Evolutionary conservation across 2,888 invertebrate genomes (phyloP).

Genomic region (Troides helena): DNA sequence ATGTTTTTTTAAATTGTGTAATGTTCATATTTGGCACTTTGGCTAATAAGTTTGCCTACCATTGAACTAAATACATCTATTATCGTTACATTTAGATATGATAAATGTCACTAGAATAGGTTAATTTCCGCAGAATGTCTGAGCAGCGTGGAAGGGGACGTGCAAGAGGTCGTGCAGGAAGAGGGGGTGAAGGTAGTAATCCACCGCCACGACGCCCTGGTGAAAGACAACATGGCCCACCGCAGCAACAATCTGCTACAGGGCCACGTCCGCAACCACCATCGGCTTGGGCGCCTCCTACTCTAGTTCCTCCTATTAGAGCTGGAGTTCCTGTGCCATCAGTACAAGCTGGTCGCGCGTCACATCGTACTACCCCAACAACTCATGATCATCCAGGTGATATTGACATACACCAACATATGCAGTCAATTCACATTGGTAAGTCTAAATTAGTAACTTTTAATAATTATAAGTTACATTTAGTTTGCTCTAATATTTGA

Average conservation of each 20-base stretch:
- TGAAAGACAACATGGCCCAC: constrained; percentile 37
- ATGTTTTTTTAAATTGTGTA: too few species aligned
- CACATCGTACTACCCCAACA: constrained; percentile 54
- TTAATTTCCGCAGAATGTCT: constrained; percentile 46
- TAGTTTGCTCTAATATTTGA: too few species aligned
- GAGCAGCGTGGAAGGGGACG: constrained; percentile 61
- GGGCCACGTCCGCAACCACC: constrained; percentile 64
- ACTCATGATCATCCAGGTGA: constrained; percentile 68
- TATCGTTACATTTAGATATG: not conserved
- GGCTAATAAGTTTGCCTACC: too few species aligned
- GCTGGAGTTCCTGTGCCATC: constrained; percentile 57
- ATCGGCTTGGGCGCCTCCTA: constrained; percentile 64
- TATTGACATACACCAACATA: constrained; percentile 61
- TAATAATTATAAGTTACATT: not conserved
- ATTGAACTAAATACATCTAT: not conserved
- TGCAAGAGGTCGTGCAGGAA: constrained; percentile 50
- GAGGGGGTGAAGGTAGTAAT: constrained; percentile 47
- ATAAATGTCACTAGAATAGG: not conserved
- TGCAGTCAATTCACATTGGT: constrained; percentile 59
- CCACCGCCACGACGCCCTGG: constrained; percentile 43
- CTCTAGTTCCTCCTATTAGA: constrained; percentile 55
- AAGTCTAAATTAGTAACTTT: constrained; percentile 29
- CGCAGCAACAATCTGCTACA: constrained; percentile 38
- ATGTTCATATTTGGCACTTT: too few species aligned
- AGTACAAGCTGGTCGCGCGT: constrained; percentile 57